These are phyloP conservation scores for Aurelia aurita DNA, from an alignment of 30 jellyfish, hydroid and myxozoan genomes.

Conservation along the genomic window DNA sequence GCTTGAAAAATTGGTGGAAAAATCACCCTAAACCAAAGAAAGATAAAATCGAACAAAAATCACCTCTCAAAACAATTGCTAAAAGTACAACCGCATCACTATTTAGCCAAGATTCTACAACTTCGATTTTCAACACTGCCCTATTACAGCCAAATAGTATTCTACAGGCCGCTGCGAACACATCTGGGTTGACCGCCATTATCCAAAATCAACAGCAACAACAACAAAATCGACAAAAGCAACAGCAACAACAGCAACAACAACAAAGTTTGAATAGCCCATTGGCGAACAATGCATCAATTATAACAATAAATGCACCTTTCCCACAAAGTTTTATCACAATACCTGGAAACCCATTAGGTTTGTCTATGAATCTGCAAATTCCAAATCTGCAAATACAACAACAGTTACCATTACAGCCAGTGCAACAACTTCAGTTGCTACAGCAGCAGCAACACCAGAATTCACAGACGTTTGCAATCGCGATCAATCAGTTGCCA, in stretches of 20 bases:
- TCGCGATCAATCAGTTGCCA: slow-evolving; percentile 53
- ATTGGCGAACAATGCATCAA: slow-evolving; percentile 11
- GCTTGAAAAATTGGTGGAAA: slow-evolving; percentile 87
- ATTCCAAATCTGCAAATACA: slow-evolving; percentile 80
- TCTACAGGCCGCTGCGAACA: slow-evolving; percentile 96
- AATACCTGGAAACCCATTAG: slow-evolving; percentile 50
- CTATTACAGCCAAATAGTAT: slow-evolving; percentile 84
- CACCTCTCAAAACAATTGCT: slow-evolving; percentile 8
- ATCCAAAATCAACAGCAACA: slow-evolving; percentile 83
- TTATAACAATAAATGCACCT: slow-evolving; percentile 19
- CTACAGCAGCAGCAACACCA: slow-evolving; percentile 79
- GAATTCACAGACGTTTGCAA: slow-evolving; percentile 24
- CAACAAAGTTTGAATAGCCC: slow-evolving; percentile 8
- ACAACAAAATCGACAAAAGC: slow-evolving; percentile 52
- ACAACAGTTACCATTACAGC: slow-evolving; percentile 80
- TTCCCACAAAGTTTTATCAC: slow-evolving; percentile 64
- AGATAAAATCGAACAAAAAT: slow-evolving; percentile 29
- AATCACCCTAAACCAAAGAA: slow-evolving; percentile 91
- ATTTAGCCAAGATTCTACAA: slow-evolving; percentile 36
- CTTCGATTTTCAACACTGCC: slow-evolving; percentile 61
- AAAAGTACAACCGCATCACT: slow-evolving; percentile 13
- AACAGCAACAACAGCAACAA: slow-evolving; percentile 31
- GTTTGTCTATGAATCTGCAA: slow-evolving; percentile 67
- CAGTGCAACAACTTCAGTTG: slow-evolving; percentile 70
- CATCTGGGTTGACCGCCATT: slow-evolving; percentile 94